Evolutionary conservation across 2,113 vertebrate genomes (phyloP).

Genomic region (Lycaon pictus): DNA sequence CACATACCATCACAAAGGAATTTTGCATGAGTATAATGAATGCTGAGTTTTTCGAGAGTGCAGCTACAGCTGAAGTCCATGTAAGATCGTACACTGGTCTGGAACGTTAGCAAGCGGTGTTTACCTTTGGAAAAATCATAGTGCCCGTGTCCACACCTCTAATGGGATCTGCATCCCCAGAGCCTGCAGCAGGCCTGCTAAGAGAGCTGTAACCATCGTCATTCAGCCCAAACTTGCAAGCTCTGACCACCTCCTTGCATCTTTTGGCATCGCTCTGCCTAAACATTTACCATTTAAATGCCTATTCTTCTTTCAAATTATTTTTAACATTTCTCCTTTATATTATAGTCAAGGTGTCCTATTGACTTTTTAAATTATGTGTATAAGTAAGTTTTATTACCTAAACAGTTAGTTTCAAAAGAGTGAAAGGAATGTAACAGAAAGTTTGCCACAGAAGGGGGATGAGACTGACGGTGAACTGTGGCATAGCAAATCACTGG

Average conservation of each 20-base stretch:
- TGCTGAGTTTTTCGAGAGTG: background rate
- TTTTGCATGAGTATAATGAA: background rate
- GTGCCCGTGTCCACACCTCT: background rate
- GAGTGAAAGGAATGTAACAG: background rate
- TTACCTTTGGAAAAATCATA: constrained; percentile 56
- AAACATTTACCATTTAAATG: background rate
- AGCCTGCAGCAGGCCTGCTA: background rate
- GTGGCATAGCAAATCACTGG: background rate
- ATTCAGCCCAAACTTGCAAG: rapidly evolving
- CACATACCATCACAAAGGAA: background rate
- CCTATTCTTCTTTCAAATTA: background rate
- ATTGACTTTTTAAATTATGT: background rate
- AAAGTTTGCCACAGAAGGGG: background rate
- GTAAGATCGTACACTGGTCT: background rate
- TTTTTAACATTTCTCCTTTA: background rate
- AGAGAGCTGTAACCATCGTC: background rate
- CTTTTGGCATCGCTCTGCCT: background rate
- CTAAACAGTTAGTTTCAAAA: background rate
- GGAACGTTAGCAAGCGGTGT: constrained; percentile 23
- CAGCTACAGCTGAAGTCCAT: background rate
- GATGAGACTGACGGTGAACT: background rate
- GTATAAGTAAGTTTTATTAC: background rate
- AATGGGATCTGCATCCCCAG: background rate
- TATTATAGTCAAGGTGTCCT: background rate
- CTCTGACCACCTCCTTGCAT: background rate